Base-by-base conservation (phyloP, 2,888 invertebrate species). In the Mechanitis messenoides region DNA sequence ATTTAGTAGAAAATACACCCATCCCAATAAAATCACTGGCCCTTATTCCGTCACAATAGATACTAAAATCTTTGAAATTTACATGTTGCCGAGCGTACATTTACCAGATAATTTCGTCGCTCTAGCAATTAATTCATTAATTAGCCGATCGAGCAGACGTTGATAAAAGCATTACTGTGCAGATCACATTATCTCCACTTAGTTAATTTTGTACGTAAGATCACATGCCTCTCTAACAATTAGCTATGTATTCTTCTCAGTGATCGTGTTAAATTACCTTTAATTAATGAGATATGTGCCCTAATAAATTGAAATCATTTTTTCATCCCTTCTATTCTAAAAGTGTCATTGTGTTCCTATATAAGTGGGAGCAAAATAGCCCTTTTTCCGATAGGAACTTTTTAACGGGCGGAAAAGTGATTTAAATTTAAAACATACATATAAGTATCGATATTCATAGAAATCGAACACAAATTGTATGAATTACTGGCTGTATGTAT, bases 41-140 rank as follows among this genome's bases (percentile, higher is more conserved):
- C 7, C 50, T 50, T 42, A 31, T 50, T 31, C 28, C 50, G 31
- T 50, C 50, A 31, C 2, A 2, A 31, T 50, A 31, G 28, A 42
- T 42, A 31, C 31, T 50, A 31, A 9, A 50, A 50, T 50, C 31
- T 7, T 9, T 50, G 31, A 50, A 31, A 50, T 42, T 6, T 31
- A 50, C 50, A 11, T 53, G 64, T 62, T 56, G 60, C 60, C 58
- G 28, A 42, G 45, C 45, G 60, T 66, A 66, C 58, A 57, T 46
- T 38, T 56, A 58, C 67, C 68, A 69, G 68, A 72, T 78, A 77
- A 77, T 77, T 76, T 73, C 71, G 72, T 74, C 74, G 72, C 73
- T 75, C 69, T 63, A 70, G 70, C 77, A 73, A 80, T 78, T 80
- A 80, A 72, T 74, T 69, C 68, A 66, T 68, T 78, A 79, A 81